phyloP scores from a whole-genome alignment of 2,113 vertebrate genomes.

The Naja naja region DNA sequence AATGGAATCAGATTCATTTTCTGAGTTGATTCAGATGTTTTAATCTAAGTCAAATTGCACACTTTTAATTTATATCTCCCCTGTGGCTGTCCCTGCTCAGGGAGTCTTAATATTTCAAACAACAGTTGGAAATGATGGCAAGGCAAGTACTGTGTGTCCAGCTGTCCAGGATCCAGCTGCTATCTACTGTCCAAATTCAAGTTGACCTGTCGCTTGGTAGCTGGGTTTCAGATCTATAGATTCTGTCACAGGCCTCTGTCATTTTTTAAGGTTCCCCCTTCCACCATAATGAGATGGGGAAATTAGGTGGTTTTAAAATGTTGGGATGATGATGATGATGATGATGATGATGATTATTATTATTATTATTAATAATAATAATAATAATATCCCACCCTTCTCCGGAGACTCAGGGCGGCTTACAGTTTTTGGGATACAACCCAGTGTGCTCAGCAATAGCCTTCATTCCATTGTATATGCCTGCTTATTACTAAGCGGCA shows the following conservation, averaged over 20 bases:
- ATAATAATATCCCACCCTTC: too few species aligned
- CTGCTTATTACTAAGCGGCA: too few species aligned
- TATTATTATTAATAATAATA: too few species aligned
- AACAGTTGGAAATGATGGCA: not conserved
- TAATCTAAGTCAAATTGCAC: not conserved
- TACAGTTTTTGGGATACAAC: too few species aligned
- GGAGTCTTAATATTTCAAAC: not conserved
- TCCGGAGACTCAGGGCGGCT: too few species aligned
- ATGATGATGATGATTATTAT: too few species aligned
- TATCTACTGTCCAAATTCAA: not conserved
- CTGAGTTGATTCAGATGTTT: not conserved
- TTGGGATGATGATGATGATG: too few species aligned
- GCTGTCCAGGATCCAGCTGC: not conserved
- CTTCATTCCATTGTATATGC: too few species aligned
- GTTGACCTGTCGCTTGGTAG: not conserved
- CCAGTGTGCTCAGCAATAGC: too few species aligned
- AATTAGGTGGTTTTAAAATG: not conserved
- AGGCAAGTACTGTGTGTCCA: not conserved
- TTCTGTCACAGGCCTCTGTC: not conserved
- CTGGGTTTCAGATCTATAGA: not conserved
- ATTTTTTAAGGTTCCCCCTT: not conserved
- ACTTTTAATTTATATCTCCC: not conserved
- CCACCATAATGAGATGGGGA: not conserved
- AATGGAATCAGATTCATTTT: not conserved
- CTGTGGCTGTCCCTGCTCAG: not conserved